Base-by-base conservation (phyloP, 2,797 vertebrate species). In the Chaetophractus vellerosus region DNA sequence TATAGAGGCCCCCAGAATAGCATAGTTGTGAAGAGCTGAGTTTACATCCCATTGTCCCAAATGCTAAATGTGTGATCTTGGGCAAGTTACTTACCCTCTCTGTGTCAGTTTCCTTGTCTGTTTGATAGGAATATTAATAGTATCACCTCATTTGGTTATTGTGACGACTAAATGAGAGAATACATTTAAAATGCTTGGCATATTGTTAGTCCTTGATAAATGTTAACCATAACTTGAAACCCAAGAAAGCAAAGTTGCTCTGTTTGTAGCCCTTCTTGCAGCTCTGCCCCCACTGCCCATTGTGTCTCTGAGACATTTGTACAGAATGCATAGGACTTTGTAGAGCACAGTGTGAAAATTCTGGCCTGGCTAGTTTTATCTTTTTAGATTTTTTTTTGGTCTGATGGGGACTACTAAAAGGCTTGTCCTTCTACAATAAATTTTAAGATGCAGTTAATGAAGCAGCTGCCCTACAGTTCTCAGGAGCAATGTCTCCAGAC, bases 81-180 rank as follows among this genome's bases (percentile, higher is more conserved):
- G 48, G 11, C 41, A 52, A 66, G 15, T 89, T 63, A 79, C 18
- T 66, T 90, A 66, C 66, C 82, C 79, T 95, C 74, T 78, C 63
- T 90, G 80, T 28, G n/a, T 85, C 38, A n/a, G 8, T 9, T 59
- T 66, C 50, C 50, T 85, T 18, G 2, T 14, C 69, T 71, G 33
- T 33, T 16, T 57, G 1, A 1, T 33, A 52, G 52, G 66, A 74
- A 18, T 33, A 38, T 55, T 38, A 74, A 82, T 9, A 41, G 45
- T 36, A n/a, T 72, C 19, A 2, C n/a, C 36, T 76, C 57, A 11
- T 24, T 61, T 38, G 24, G 16, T 84, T 64, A 19, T 90, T 64
- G 3, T 38, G 50, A 76, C 69, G 55, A 71, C 55, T 31, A 68
- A 52, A 28, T 26, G 26, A 23, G 33, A 63, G 59, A 41, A 55